Evolutionary conservation across 2,888 invertebrate genomes (phyloP).

Genomic region (Hetaerina titia): DNA sequence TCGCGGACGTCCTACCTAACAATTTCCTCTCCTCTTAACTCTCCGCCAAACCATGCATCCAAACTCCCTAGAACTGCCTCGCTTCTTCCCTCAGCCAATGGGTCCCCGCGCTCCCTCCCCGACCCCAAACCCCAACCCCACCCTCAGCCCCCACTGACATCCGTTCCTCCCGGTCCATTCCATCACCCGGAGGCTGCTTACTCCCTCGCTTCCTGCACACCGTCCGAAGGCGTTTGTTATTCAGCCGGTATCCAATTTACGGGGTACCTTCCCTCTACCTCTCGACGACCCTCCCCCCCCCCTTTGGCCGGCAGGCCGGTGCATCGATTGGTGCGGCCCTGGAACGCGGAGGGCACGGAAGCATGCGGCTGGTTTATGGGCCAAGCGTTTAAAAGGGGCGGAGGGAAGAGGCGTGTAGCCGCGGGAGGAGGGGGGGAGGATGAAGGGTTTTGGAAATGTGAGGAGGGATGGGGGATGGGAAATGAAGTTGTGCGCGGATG

Average conservation of each 20-base stretch:
- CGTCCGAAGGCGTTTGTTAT: constrained; percentile 58
- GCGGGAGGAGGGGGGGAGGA: neutral
- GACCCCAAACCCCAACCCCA: neutral
- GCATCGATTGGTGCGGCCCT: constrained; percentile 48
- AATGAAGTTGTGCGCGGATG: neutral
- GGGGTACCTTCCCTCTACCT: neutral
- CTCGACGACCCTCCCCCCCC: neutral
- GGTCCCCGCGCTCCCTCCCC: neutral
- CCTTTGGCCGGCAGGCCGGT: neutral
- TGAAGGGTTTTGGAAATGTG: neutral
- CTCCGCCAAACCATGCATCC: neutral
- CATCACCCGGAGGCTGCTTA: neutral
- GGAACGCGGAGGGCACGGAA: neutral
- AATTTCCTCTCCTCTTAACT: neutral
- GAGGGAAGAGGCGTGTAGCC: neutral
- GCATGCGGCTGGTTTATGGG: constrained; percentile 52
- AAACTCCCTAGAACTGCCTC: neutral
- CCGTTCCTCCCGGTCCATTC: neutral
- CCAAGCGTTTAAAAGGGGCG: neutral
- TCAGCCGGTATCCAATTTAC: constrained; percentile 63
- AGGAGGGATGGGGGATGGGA: neutral
- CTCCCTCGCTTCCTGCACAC: neutral
- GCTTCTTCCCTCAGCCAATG: neutral
- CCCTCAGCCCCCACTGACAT: neutral
- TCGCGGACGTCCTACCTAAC: neutral